phyloP scores from a whole-genome alignment of 2,113 vertebrate genomes.

The Bombycilla garrulus region DNA sequence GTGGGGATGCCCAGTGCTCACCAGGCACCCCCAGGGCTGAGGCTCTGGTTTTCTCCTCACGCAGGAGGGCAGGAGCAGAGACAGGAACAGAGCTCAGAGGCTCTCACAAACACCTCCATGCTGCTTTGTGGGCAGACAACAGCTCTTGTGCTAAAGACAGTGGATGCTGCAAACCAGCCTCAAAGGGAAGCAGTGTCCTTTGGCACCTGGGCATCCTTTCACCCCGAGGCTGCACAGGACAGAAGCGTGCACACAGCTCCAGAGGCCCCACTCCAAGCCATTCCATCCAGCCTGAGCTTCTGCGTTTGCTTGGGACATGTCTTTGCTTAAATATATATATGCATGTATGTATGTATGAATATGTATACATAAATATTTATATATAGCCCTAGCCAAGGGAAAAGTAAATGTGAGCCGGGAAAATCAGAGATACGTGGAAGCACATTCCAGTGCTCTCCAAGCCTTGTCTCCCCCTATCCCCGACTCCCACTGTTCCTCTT shows the following conservation, averaged over 20 bases:
- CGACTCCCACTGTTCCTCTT: conserved; percentile 10
- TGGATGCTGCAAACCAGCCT: background rate
- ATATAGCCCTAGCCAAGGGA: conserved; percentile 4
- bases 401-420: background rate
- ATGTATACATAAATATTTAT: conserved; percentile 59
- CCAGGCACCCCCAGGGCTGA: accelerated
- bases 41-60: background rate
- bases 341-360: conserved; percentile 5
- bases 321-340: conserved; percentile 26
- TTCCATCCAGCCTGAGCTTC: conserved; percentile 9
- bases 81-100: background rate
- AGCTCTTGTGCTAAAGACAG: background rate
- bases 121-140: background rate
- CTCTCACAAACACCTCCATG: background rate
- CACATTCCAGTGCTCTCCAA: background rate
- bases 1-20: background rate
- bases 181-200: background rate
- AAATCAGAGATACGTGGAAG: background rate
- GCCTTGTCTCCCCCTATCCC: background rate
- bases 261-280: conserved; percentile 21
- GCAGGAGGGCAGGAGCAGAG: background rate
- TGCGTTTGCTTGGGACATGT: background rate
- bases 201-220: background rate
- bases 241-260: background rate
- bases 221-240: background rate